Conservation (phyloP, 1,140 invertebrate species). For the Lysiphlebus fabarum region DNA sequence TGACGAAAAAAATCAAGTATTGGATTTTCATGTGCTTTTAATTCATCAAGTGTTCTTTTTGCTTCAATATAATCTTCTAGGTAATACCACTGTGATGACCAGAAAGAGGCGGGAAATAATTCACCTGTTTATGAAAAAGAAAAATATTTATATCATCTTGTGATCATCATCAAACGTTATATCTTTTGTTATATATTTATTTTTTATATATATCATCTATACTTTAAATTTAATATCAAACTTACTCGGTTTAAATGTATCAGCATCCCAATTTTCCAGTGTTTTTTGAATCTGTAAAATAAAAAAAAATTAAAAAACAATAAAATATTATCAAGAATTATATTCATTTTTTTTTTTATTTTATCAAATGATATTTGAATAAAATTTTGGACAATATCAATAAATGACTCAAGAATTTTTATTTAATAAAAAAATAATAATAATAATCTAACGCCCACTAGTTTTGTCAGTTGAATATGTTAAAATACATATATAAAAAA, state of each 20-base stretch:
- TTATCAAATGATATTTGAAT: background rate
- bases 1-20: conserved; percentile 48
- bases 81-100: conserved; percentile 52
- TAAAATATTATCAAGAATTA: background rate
- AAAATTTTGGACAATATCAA: background rate
- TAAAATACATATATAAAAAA: background rate
- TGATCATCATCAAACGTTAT: conserved; percentile 15
- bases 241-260: conserved; percentile 46
- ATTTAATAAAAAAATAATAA: conserved; percentile 6
- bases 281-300: conserved; percentile 42
- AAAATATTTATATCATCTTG: conserved; percentile 18
- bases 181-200: background rate
- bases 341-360: conserved; percentile 4
- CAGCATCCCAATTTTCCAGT: conserved; percentile 46
- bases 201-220: too few relatives aligned
- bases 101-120: conserved; percentile 50
- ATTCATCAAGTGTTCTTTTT: conserved; percentile 46
- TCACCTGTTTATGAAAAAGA: conserved; percentile 40
- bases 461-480: too few relatives aligned
- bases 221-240: conserved; percentile 14
- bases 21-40: conserved; percentile 45
- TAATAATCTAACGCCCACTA: background rate
- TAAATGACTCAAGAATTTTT: background rate
- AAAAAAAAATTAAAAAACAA: conserved; percentile 25
- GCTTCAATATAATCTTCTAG: conserved; percentile 50